Evolutionary conservation across 2,888 invertebrate genomes (phyloP), one percentile per base, ranked within the genome.

Genomic region (Spicauda simplicius): DNA sequence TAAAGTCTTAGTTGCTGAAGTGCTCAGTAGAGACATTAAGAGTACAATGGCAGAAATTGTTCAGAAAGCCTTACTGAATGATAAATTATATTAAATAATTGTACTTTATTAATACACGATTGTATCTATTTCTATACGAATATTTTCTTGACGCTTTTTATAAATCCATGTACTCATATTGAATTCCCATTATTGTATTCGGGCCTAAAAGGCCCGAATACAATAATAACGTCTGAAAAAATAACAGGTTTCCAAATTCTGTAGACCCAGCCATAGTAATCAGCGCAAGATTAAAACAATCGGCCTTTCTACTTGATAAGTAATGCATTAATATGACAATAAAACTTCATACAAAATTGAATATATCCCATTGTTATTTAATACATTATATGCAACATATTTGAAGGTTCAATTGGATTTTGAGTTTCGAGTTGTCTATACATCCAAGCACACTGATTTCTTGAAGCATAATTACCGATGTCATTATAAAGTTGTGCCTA

Each of bases 371-470:
- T 14, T 41, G 1, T 41, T 63, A 25, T 73, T 91, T 88, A 95
- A 82, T 94, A 93, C 84, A 93, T 93, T 70, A 94, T 92, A 55
- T 94, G 84, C 71, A 94, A 83, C 74, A 90, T 91, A 74, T 92
- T 92, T 63, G 93, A 90, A 71, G 94, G 90, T 84, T 96, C 94
- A 59, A 95, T 91, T 16, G 94, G 94, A 84, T 95, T 95, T 79
- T 97, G 96, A 74, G 95, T 95, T 83, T 97, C 96, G 61, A 97
- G 91, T 73, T 96, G 95, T 70, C 96, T 94, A 80, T 97, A 98
- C 87, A 97, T 96, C 80, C 96, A 95, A 0, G 98, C 96, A 81
- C 96, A 97, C 76, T 96, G 96, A 85, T 98, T 98, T 70, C 98
- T 94, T 74, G 97, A 96, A 0, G 94, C 90, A 14, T 94, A 93